Base-by-base conservation (phyloP, 2,888 invertebrate genomes). In the Nomada ruficornis region DNA sequence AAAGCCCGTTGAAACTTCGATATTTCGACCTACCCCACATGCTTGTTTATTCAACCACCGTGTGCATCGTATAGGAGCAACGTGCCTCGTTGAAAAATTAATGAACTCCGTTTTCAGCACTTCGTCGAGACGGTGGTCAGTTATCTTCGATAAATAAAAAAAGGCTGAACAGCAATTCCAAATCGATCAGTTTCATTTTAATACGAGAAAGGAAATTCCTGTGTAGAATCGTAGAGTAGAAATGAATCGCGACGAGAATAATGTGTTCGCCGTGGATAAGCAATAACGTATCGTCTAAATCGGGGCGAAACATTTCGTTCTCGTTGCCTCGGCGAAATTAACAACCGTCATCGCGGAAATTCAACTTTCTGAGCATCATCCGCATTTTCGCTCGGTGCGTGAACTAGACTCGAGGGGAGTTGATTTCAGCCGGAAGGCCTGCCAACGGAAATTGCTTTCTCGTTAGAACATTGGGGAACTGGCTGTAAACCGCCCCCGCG, bases 41-140 rank as follows among this genome's bases (percentile, higher is more conserved):
- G 72, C 59, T 83, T 80, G 83, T 85, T 85, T 85, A 83, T 85
- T 85, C 83, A 76, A 60, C 65, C 57, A 29, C 36, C 59, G 68
- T 67, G 50, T 50, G 15, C 29, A 23, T 55, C 57, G 42, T 44
- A 36, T 18, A 54, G n/a, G 26, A 47, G 23, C 62, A 64, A 57
- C 68, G 20, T 59, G 64, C 55, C 26, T 36, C 23, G 54, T 29
- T 64, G 57, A 47, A 18, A 62, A 80, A 73, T 80, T 85, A 85
- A 80, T 73, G 52, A 80, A 77, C 47, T 54, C 68, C 9, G 54
- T 26, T 50, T 23, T 13, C 18, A 68, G 42, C 15, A 15, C 23
- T 63, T 80, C 55, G 26, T 26, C 50, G 50, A 15, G 13, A 2
- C 63, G n/a, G 26, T 52, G 68, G 4, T 20, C 29, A 9, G 29